These are phyloP conservation scores for Phragmatobia fuliginosa DNA, from an alignment of 2,888 invertebrate genomes.

Conservation along the genomic window DNA sequence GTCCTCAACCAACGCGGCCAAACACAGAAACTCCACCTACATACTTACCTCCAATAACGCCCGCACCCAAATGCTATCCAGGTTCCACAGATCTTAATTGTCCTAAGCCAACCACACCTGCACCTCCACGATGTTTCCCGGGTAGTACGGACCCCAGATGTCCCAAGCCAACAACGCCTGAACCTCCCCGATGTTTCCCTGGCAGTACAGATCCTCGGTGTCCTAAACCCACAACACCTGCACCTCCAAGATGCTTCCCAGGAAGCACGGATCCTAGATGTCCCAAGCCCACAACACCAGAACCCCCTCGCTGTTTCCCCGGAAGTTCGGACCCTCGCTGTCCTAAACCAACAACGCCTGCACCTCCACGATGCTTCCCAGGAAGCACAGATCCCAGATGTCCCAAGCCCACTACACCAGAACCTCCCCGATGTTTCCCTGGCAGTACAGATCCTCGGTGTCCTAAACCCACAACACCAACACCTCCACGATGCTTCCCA, in stretches of 20 bases:
- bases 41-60: conserved; percentile 62
- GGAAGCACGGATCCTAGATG: conserved; percentile 65
- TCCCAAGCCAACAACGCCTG: conserved; percentile 46
- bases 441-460: conserved; percentile 39
- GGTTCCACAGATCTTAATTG: conserved; percentile 49
- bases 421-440: no score
- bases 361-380: conserved; percentile 30
- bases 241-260: conserved; percentile 63
- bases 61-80: conserved; percentile 36
- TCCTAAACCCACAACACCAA: conserved; percentile 43
- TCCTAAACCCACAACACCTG: conserved; percentile 59
- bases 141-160: conserved; percentile 25
- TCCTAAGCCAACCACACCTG: conserved; percentile 20
- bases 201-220: conserved; percentile 57
- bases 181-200: conserved; percentile 49
- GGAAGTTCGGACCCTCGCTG: conserved; percentile 37
- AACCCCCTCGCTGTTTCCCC: conserved; percentile 35
- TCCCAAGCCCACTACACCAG: conserved; percentile 52
- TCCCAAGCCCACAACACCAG: conserved; percentile 57
- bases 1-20: conserved; percentile 45
- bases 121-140: conserved; percentile 40
- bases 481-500: conserved; percentile 38
- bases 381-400: conserved; percentile 45
- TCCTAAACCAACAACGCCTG: conserved; percentile 43
- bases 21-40: conserved; percentile 52